Evolutionary conservation across 2,888 invertebrate species (phyloP).

Genomic region (Actias luna): DNA sequence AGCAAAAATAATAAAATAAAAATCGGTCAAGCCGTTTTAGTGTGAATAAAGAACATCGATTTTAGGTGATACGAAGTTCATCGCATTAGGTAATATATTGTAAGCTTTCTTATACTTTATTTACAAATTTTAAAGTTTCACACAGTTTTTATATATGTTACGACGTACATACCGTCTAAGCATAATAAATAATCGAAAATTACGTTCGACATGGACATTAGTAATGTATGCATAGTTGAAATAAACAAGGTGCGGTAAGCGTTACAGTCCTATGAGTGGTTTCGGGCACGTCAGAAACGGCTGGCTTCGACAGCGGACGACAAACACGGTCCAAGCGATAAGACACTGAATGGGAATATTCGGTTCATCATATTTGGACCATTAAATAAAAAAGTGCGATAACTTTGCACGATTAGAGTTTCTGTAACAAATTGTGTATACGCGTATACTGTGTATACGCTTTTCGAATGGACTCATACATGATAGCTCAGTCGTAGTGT

Average conservation of each 20-base stretch:
- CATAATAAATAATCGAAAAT: not conserved
- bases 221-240: constrained; percentile 2
- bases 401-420: too few relatives aligned
- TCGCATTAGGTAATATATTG: too few relatives aligned
- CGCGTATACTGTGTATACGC: too few relatives aligned
- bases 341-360: not conserved
- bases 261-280: constrained; percentile 9
- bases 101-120: not conserved
- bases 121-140: not conserved
- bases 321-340: constrained; percentile 6
- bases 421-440: too few relatives aligned
- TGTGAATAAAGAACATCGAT: too few relatives aligned
- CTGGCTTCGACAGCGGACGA: constrained; percentile 3
- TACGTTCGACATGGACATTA: not conserved
- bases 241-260: constrained; percentile 10
- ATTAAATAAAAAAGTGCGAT: too few relatives aligned
- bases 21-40: too few relatives aligned
- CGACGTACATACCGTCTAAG: not conserved
- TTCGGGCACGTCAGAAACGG: constrained; percentile 7
- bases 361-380: too few relatives aligned
- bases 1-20: too few relatives aligned
- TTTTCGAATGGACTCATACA: too few relatives aligned
- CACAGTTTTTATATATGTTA: not conserved
- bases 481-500: too few relatives aligned
- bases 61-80: too few relatives aligned